phyloP scores from a whole-genome alignment of 2,113 vertebrate genomes.

The Neofelis nebulosa region DNA sequence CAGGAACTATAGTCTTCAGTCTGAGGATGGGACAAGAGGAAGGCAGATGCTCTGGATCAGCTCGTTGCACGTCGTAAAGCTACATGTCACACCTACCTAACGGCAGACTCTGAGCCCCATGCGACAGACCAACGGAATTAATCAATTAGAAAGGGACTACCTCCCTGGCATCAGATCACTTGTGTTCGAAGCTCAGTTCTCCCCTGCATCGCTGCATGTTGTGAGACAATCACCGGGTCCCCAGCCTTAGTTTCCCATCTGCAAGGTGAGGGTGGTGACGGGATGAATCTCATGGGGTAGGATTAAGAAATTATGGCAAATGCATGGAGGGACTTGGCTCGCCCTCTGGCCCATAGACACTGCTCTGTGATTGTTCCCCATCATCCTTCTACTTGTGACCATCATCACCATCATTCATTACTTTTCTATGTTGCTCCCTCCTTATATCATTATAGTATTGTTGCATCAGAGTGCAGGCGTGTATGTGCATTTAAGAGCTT shows the following conservation, averaged over 20 bases:
- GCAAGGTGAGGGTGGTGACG: too few relatives aligned
- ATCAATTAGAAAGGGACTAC: not conserved
- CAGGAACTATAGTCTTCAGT: too few relatives aligned
- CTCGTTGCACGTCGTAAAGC: not conserved
- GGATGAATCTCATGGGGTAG: accelerated
- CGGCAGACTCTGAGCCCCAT: too few relatives aligned
- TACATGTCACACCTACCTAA: not conserved
- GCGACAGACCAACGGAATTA: not conserved
- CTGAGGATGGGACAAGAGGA: not conserved
- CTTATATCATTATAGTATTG: too few relatives aligned
- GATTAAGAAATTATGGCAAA: not conserved
- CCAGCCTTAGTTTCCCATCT: not conserved
- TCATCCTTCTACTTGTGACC: accelerated
- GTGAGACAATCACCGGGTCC: not conserved
- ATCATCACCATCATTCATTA: too few relatives aligned
- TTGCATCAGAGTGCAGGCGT: not conserved
- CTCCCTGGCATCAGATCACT: too few relatives aligned
- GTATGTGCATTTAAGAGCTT: not conserved
- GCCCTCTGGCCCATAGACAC: not conserved
- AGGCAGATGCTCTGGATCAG: not conserved
- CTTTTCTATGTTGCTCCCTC: not conserved
- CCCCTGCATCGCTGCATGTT: accelerated
- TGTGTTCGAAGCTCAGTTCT: not conserved
- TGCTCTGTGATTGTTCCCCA: accelerated
- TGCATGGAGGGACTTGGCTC: accelerated